Percentiles rank a stretch among this genome's conserved stretches.
Evolutionary conservation across 2,888 invertebrate species (phyloP).

Genomic region (Dermolepida albohirtum): DNA sequence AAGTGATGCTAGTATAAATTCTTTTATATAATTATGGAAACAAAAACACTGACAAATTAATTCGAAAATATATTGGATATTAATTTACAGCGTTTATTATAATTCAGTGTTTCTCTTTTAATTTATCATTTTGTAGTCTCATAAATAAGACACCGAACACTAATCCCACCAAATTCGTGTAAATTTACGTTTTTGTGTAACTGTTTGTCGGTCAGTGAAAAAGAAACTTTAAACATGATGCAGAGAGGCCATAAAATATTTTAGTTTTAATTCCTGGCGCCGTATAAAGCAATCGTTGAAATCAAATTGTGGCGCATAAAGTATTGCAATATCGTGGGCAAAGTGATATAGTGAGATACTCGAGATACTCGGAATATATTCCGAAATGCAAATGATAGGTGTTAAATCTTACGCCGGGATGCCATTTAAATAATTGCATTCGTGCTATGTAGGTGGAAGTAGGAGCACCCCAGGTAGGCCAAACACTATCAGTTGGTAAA

Average conservation of each 20-base stretch:
- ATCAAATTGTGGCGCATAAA: constrained; percentile 31
- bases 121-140: too few relatives aligned
- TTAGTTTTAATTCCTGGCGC: constrained; percentile 38
- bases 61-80: not conserved
- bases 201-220: constrained; percentile 15
- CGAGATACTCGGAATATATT: constrained; percentile 47
- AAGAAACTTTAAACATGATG: constrained; percentile 30
- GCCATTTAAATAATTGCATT: constrained; percentile 44
- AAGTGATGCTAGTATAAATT: too few relatives aligned
- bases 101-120: not conserved
- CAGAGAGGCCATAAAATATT: constrained; percentile 27
- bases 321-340: constrained; percentile 28
- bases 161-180: constrained; percentile 14
- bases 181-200: constrained; percentile 19
- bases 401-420: constrained; percentile 51
- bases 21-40: too few relatives aligned
- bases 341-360: constrained; percentile 20
- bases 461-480: constrained; percentile 35
- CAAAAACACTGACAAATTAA: too few relatives aligned
- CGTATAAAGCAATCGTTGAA: constrained; percentile 42
- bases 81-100: not conserved
- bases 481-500: constrained; percentile 43
- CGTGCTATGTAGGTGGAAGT: constrained; percentile 41
- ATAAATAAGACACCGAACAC: constrained; percentile 17
- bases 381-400: constrained; percentile 54